Evolutionary conservation across 1,140 invertebrate genomes (phyloP).

Genomic region (Chymomyza costata): DNA sequence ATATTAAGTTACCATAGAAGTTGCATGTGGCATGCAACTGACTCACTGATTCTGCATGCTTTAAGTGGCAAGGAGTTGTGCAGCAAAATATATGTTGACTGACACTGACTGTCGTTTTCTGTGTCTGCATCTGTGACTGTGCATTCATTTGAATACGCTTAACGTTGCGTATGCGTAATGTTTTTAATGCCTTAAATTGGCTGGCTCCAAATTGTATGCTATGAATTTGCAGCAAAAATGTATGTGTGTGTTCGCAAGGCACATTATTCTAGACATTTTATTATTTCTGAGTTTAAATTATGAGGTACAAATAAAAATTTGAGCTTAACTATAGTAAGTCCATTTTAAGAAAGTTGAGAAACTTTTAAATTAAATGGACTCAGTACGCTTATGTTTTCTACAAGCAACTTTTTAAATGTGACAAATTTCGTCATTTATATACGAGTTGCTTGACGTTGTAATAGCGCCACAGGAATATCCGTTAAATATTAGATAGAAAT

Average conservation of each 20-base stretch:
- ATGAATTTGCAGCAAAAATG: background rate
- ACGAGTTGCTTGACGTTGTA: no score
- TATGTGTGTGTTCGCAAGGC: background rate
- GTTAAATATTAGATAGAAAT: no score
- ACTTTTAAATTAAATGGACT: background rate
- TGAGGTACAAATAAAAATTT: background rate
- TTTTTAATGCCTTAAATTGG: slow-evolving; percentile 29
- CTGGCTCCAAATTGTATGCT: background rate
- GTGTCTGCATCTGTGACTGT: slow-evolving; percentile 1
- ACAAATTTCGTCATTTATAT: no score
- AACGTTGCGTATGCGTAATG: slow-evolving; percentile 42
- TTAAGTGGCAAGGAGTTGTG: background rate
- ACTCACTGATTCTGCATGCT: no score
- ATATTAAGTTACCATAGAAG: slow-evolving; percentile 28
- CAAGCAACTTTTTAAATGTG: no score
- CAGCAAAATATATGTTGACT: background rate
- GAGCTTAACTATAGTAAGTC: background rate
- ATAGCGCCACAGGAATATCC: no score
- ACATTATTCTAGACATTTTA: background rate
- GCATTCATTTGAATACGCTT: slow-evolving; percentile 34
- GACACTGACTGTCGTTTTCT: slow-evolving; percentile 9
- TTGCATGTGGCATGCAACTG: slow-evolving; percentile 17
- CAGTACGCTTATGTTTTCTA: no score
- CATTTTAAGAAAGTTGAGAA: background rate
- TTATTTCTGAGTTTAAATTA: background rate